Percentiles rank a stretch among this genome's conserved stretches.
Conservation (phyloP, 2,797 vertebrate genomes). For the Ciconia nigra region DNA sequence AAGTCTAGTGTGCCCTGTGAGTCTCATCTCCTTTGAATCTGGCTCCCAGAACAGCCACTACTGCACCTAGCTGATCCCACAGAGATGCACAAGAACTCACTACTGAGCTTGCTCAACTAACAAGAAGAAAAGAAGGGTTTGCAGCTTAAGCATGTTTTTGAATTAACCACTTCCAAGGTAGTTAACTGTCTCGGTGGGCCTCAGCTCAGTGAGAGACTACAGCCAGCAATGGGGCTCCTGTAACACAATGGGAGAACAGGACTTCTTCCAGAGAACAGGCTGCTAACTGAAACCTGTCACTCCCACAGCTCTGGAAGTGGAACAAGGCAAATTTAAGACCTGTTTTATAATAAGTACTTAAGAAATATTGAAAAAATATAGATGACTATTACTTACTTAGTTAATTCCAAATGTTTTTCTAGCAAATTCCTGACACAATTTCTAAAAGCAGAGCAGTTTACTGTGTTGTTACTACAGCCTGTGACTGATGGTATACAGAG, state of each 20-base stretch:
- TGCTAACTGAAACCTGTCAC: not conserved
- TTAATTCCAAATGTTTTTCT: not conserved
- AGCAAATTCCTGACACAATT: not conserved
- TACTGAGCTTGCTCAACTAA: not conserved
- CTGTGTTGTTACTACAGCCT: not conserved
- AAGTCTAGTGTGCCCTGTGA: not conserved
- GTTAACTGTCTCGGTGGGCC: not conserved
- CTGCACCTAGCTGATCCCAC: fast-evolving
- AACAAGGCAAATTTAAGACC: not conserved
- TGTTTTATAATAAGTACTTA: not conserved
- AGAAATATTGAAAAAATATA: not conserved
- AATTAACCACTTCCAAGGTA: not conserved
- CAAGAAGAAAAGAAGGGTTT: not conserved
- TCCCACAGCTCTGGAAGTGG: not conserved
- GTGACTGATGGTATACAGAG: not conserved
- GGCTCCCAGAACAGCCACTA: not conserved
- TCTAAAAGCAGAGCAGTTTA: not conserved
- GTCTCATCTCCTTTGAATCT: not conserved
- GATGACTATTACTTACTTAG: not conserved
- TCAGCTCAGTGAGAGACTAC: not conserved
- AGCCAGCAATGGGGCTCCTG: not conserved
- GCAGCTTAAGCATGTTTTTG: not conserved
- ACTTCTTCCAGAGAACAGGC: fast-evolving
- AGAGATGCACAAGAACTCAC: not conserved
- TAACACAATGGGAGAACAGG: fast-evolving